Conservation (phyloP, 2,113 vertebrate genomes). For the Gallinago undulata region DNA sequence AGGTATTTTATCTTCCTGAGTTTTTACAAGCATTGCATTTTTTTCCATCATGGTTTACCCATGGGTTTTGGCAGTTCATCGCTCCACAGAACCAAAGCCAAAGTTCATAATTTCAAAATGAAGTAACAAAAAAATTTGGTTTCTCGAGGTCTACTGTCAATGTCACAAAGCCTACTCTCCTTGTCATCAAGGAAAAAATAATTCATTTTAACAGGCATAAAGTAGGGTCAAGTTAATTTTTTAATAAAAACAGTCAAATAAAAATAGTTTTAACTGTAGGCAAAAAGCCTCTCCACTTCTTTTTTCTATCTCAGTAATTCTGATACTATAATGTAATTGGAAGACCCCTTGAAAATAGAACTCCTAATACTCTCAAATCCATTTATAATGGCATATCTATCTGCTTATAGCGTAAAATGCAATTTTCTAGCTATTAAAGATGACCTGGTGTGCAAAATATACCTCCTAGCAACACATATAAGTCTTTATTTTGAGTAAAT, state of each 20-base stretch:
- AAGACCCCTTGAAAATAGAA: not conserved
- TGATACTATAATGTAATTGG: not conserved
- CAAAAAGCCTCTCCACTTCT: not conserved
- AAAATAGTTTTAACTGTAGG: not conserved
- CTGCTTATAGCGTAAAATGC: slow-evolving; percentile 32
- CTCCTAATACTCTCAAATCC: not conserved
- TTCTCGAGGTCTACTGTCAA: not conserved
- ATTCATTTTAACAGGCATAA: not conserved
- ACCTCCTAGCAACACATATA: not conserved
- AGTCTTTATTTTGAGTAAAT: not conserved
- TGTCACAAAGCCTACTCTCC: not conserved
- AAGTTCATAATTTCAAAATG: not conserved
- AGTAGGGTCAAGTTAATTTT: not conserved
- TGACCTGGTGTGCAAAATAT: not conserved
- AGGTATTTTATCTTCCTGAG: not conserved
- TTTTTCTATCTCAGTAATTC: not conserved
- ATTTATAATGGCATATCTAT: not conserved
- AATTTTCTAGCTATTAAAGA: slow-evolving; percentile 17
- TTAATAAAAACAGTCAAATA: not conserved
- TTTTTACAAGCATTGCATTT: not conserved
- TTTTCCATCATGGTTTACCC: not conserved
- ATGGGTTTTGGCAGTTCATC: not conserved
- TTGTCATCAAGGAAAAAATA: not conserved
- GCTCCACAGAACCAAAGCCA: not conserved
- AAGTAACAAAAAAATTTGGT: not conserved